Conservation (phyloP, 2,797 vertebrate genomes). For the Potorous gilbertii region DNA sequence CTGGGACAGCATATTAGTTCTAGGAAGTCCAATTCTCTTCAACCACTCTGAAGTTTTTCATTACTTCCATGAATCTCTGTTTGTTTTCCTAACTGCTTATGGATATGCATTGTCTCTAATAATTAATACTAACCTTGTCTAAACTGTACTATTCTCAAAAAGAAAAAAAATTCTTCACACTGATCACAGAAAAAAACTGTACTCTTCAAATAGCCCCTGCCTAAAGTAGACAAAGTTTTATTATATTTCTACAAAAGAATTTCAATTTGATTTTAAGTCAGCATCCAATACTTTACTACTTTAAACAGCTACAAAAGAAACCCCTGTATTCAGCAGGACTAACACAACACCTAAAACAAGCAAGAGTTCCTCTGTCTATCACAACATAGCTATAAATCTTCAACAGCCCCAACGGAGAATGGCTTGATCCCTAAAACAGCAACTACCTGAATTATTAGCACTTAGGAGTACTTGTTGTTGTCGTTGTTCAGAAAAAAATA, state of each 20-base stretch:
- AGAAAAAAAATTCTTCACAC: neutral
- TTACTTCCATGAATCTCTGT: neutral
- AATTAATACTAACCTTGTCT: neutral
- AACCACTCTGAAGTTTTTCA: neutral
- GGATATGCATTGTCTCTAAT: neutral
- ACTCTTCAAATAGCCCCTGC: neutral
- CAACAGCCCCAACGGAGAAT: conserved; percentile 2
- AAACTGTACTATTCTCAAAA: neutral
- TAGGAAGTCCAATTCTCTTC: neutral
- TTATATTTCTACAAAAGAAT: neutral
- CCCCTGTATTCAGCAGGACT: neutral
- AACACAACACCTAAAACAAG: neutral
- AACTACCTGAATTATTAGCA: neutral
- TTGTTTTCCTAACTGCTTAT: neutral
- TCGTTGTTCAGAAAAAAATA: neutral
- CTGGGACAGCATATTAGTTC: conserved; percentile 10
- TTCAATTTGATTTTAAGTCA: neutral
- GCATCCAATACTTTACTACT: neutral
- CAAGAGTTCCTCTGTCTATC: neutral
- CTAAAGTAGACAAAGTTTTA: neutral
- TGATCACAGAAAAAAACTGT: neutral
- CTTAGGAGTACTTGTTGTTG: neutral
- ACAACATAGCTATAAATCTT: neutral
- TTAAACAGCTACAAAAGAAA: neutral
- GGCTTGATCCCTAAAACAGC: conserved; percentile 35